A percentile compares a stretch with the other conserved stretches of the same genome.
These are phyloP conservation scores for Lycophotia porphyrea DNA, from an alignment of 2,888 invertebrate species.

Conservation along the genomic window DNA sequence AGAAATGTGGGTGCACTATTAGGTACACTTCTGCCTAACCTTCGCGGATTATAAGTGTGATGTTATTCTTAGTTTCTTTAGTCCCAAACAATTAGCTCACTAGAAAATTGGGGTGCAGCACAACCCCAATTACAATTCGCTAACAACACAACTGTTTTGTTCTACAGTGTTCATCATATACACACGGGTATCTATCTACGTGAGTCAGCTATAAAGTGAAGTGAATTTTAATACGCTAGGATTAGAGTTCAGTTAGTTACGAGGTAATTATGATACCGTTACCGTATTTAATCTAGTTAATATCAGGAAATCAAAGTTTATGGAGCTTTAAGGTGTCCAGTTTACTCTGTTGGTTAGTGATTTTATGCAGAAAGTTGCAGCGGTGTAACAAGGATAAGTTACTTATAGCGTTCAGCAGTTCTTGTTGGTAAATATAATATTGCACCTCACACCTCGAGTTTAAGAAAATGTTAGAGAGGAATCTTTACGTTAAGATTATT, in stretches of 20 bases:
- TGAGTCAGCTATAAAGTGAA: constrained; percentile 57
- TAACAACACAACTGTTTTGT: constrained; percentile 46
- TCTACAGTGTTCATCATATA: constrained; percentile 43
- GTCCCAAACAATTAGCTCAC: background rate
- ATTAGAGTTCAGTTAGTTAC: constrained; percentile 52
- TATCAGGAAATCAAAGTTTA: constrained; percentile 50
- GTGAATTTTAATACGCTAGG: background rate
- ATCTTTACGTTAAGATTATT: background rate
- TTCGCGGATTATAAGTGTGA: background rate
- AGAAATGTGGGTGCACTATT: background rate
- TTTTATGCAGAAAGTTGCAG: constrained; percentile 10
- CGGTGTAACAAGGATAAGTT: background rate
- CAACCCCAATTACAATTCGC: constrained; percentile 38
- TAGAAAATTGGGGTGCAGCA: constrained; percentile 1
- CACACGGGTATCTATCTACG: constrained; percentile 52
- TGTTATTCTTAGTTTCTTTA: background rate
- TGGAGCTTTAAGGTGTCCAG: constrained; percentile 1
- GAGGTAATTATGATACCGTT: constrained; percentile 39
- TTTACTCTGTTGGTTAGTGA: constrained; percentile 8
- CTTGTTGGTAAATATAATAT: background rate
- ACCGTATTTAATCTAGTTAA: constrained; percentile 49
- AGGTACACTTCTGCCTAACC: background rate
- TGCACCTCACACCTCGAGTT: background rate
- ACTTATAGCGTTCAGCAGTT: background rate
- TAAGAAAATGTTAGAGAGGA: background rate